phyloP scores from a whole-genome alignment of 2,113 vertebrate species.

The Phodopus roborovskii region DNA sequence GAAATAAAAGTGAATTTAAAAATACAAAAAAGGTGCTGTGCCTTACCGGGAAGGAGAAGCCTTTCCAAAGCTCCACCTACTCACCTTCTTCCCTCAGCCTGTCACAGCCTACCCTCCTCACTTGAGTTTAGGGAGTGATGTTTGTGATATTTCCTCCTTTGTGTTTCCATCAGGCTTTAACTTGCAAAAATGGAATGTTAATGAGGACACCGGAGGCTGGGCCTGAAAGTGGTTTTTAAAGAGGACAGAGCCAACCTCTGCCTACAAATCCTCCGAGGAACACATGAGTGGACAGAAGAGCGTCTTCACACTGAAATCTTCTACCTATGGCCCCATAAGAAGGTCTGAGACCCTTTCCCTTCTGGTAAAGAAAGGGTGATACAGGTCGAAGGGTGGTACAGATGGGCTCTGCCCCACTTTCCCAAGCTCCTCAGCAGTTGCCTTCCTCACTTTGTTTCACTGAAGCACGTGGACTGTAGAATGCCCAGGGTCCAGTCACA shows the following conservation, averaged over 20 bases:
- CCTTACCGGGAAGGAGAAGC: neutral
- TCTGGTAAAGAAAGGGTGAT: neutral
- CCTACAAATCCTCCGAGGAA: neutral
- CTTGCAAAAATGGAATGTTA: neutral
- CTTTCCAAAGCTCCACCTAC: neutral
- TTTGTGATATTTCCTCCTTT: neutral
- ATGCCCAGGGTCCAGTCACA: too few relatives aligned
- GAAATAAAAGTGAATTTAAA: neutral
- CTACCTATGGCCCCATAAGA: too few relatives aligned
- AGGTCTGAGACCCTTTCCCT: too few relatives aligned
- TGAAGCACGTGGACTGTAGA: neutral
- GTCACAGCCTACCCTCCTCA: neutral
- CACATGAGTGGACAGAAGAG: neutral
- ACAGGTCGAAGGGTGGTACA: too few relatives aligned
- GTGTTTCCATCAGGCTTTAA: neutral
- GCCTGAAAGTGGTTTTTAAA: neutral
- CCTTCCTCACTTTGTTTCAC: neutral
- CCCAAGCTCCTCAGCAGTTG: rapidly evolving
- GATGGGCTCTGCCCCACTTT: neutral
- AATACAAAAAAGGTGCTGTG: neutral
- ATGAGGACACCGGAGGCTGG: neutral
- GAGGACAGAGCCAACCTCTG: neutral
- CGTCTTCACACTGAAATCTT: neutral
- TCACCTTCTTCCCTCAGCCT: neutral
- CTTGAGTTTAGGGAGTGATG: neutral